Percentiles rank a stretch among this genome's conserved stretches.
phyloP scores from a whole-genome alignment of 2,113 vertebrate species.

The Accipiter cooperii region DNA sequence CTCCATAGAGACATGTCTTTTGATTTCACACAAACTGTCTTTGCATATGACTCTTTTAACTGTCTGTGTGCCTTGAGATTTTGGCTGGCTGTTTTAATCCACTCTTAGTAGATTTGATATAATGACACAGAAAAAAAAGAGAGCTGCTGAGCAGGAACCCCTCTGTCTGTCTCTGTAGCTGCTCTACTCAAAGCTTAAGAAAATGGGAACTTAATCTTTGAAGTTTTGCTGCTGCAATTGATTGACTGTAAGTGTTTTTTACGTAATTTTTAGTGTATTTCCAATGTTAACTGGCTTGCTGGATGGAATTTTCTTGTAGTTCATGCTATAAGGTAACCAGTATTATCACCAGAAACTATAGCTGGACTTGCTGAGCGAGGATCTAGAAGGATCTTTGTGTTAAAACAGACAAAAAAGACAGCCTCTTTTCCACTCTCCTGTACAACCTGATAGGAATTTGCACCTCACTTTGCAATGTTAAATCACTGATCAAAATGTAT shows the following conservation, averaged over 20 bases:
- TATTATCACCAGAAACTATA: not conserved
- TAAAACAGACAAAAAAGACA: not conserved
- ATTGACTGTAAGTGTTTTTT: not conserved
- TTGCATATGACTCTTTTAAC: not conserved
- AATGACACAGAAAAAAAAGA: not conserved
- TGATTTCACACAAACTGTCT: not conserved
- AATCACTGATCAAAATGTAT: not conserved
- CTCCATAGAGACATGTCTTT: not conserved
- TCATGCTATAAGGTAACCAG: not conserved
- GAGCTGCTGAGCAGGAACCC: not conserved
- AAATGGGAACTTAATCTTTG: not conserved
- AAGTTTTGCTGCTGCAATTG: not conserved
- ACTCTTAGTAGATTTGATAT: not conserved
- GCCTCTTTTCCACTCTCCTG: not conserved
- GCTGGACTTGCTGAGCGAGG: not conserved
- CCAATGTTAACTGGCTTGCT: not conserved
- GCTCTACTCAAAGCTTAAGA: not conserved
- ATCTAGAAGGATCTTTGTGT: not conserved
- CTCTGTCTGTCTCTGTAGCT: not conserved
- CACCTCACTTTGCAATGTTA: not conserved
- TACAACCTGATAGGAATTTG: not conserved
- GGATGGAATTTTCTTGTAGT: not conserved
- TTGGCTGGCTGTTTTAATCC: not conserved
- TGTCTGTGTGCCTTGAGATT: not conserved
- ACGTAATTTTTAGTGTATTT: not conserved